Percentiles rank a stretch among this genome's conserved stretches.
These are phyloP conservation scores for Polyommatus icarus DNA, from an alignment of 2,888 invertebrate genomes.

Conservation along the genomic window DNA sequence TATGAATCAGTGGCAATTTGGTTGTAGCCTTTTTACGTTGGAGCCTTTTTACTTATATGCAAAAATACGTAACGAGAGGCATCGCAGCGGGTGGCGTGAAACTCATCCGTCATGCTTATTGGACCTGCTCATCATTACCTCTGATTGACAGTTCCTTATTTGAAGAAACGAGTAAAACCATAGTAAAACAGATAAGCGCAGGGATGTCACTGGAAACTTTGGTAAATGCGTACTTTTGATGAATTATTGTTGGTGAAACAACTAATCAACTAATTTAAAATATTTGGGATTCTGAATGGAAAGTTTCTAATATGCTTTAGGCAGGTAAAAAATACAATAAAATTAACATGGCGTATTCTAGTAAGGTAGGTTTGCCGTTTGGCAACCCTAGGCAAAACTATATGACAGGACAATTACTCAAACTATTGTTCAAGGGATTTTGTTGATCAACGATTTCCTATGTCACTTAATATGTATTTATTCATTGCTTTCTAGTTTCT, in stretches of 20 bases:
- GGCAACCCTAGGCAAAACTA: conserved; percentile 30
- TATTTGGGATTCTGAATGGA: neutral
- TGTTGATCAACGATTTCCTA: conserved; percentile 42
- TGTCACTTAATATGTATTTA: conserved; percentile 42
- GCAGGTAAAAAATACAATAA: neutral
- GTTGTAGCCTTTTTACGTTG: conserved; percentile 31
- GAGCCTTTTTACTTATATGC: conserved; percentile 32
- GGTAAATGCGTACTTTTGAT: neutral
- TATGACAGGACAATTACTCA: conserved; percentile 42
- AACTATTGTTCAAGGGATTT: conserved; percentile 40
- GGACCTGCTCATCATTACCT: conserved; percentile 45
- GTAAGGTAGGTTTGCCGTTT: neutral
- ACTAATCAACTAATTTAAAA: neutral
- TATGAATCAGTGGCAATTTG: conserved; percentile 25
- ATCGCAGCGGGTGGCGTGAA: conserved; percentile 43
- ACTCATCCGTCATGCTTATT: conserved; percentile 46
- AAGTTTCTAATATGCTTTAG: neutral
- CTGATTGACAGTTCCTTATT: conserved; percentile 47
- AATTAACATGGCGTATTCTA: neutral
- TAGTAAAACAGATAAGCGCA: conserved; percentile 38
- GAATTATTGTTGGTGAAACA: neutral
- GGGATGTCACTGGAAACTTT: neutral
- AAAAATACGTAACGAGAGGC: conserved; percentile 35
- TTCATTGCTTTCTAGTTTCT: conserved; percentile 42
- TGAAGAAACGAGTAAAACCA: conserved; percentile 43